Conservation (phyloP, 1,140 invertebrate species). For the Leptopilina clavipes region DNA sequence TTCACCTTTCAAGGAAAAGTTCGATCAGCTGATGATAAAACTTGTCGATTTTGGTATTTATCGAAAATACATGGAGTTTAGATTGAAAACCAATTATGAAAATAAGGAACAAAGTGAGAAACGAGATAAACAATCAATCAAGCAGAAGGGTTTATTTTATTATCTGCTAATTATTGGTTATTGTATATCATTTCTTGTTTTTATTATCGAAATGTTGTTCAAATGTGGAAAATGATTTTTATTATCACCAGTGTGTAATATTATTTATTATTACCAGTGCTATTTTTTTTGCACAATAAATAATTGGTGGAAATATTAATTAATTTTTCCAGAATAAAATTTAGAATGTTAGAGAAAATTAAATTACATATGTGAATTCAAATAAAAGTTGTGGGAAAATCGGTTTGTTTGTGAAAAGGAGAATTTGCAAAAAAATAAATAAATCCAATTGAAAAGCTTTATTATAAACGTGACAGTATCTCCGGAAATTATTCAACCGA, state of each 20-base stretch:
- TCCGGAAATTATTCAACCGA: background rate
- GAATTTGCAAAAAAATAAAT: background rate
- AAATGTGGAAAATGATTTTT: no score
- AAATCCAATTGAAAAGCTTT: background rate
- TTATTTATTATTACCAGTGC: no score
- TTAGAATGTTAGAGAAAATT: no score
- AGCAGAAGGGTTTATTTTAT: background rate
- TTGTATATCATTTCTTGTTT: background rate
- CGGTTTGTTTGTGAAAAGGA: no score
- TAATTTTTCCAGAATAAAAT: background rate
- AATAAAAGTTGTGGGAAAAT: no score
- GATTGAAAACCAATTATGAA: background rate
- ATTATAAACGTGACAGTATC: background rate
- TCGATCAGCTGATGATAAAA: background rate
- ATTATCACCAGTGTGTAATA: no score
- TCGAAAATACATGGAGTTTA: background rate
- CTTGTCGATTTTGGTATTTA: background rate
- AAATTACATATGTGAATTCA: no score
- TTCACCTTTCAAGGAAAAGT: background rate
- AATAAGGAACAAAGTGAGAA: background rate
- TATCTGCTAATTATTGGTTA: background rate
- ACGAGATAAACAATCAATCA: background rate
- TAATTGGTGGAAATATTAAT: no score
- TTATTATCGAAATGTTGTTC: background rate
- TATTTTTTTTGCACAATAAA: no score